Base-by-base conservation (phyloP, 2,113 vertebrate species). In the Nothocercus nigrocapillus region DNA sequence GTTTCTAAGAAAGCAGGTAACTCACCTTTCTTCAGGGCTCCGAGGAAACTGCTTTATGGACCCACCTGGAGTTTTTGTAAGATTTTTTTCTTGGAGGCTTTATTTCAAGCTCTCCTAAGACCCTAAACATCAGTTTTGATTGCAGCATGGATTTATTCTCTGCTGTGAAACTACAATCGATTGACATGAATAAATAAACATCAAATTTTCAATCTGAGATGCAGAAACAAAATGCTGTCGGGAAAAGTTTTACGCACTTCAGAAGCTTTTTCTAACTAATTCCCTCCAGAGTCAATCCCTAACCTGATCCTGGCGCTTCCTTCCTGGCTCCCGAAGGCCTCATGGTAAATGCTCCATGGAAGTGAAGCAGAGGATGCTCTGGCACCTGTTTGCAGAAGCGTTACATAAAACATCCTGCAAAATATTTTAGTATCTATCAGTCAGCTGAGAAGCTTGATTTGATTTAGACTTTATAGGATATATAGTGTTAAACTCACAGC, bases 81-180 rank as follows among this genome's bases (percentile, higher is more conserved):
- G 28, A 3, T 20, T 11, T 25, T 36, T 15, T 16, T 40, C 21
- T 12, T 53, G 54, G 20, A 16, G 72, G 56, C 45, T 91, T 90
- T 67, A 44, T 56, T 88, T 86, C 40, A 62, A 87, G 72, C 40
- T 86, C 24, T 81, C 20, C 70, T 66, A 62, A 7, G 45, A 73
- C 49, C 58, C 69, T 27, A 72, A 58, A 58, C 61, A 75, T 82
- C 68, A 85, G 67, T 91, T 93, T 90, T 66, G 68, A 38, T 90
- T 90, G 79, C 63, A 77, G 21, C 83, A 91, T 44, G 73, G 82
- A 84, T 88, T 78, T 88, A 47, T 56, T 56, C 58, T 94, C 62
- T 88, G 54, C 82, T 86, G 74, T 95, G 90, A 86, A 59, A 70
- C 58, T 77, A 75, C 88, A 95, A 83, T 96, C 80, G 89, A 94